Evolutionary conservation across 2,888 invertebrate genomes (phyloP), one percentile per base, ranked within the genome.

Genomic region (Copidosoma aretas): DNA sequence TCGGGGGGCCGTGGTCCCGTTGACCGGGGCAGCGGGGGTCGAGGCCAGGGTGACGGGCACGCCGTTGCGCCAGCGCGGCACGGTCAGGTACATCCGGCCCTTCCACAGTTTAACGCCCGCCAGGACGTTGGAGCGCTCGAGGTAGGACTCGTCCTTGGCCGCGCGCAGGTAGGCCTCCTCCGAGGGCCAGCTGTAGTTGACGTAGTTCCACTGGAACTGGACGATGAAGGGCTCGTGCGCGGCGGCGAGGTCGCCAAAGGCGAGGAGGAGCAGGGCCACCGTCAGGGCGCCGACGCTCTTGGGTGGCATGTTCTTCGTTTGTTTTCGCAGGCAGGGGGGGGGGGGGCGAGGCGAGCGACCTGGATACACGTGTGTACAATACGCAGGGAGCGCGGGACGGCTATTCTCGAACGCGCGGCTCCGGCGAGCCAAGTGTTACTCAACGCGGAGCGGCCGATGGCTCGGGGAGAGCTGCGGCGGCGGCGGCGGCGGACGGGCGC

Each of bases 201-300:
- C 84, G 72, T 86, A 87, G 79, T 88, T 89, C 92, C 92, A 92
- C 84, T 91, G 90, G 83, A 90, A 90, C 69, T 90, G 87, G 43
- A 91, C 91, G 69, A 88, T 86, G 82, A 92, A 91, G 78, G 89
- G 88, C 78, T 75, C 81, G 64, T 81, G 77, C 24, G 73, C 74
- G 19, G 15, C 8, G 2, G n/a, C 32, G 15, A n/a, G 10, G 32
- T 17, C 12, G 57, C 57, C 12, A 17, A 39, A n/a, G 25, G 57
- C 22, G n/a, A n/a, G 22, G 17, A 22, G 5, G 22, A 22, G 54
- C 19, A 22, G 21, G 4, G 22, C 21, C 19, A 41, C 49, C 52
- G 54, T 21, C 25, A 10, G 10, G 24, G 41, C 25, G 32, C n/a
- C n/a, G n/a, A n/a, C n/a, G n/a, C n/a, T n/a, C n/a, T n/a, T n/a